Base-by-base conservation (phyloP, 2,888 invertebrate species). In the Trissoscelio sp. region DNA sequence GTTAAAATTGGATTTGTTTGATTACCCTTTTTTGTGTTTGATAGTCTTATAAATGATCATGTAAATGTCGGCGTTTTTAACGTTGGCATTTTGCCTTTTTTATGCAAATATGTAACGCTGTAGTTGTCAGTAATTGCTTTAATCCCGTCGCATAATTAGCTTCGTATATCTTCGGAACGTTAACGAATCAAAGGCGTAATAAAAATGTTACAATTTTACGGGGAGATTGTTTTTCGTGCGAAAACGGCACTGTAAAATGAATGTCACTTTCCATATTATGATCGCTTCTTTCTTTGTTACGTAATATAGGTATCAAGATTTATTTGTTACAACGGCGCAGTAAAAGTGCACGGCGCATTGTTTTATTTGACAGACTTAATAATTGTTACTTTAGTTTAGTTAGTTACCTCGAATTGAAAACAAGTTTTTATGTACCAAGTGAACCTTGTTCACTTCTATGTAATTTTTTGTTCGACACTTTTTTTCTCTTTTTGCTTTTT, bases 221-320 rank as follows among this genome's bases (percentile, higher is more conserved):
- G 34, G 24, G 34, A 44, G 44, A 42, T 67, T 55, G 39, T 7
- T 55, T 70, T 70, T 48, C 58, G 70, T 58, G 70, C 11, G 58
- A 70, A 70, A 70, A 70, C 18, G 31, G 37, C 44, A 18, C n/a
- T 37, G 24, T 58, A 58, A 70, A 70, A 58, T 58, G 46, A 70
- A 70, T 70, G 58, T 70, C 58, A 48, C 48, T 70, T 48, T 34
- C 48, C 57, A 28, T 53, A 9, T 58, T 58, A 34, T 58, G 24
- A 58, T 58, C 53, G 51, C 39, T 67, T 67, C 58, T 70, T 70
- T 70, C 58, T 58, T 70, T 20, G 69, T 70, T 70, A 48, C 18
- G 58, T 28, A 58, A 70, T n/a, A 28, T 1, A 22, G 18, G 37
- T 53, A 58, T 58, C n/a, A 58, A 70, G 37, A 70, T 70, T 70